These are phyloP conservation scores for Coelinius sp. DNA, from an alignment of 2,888 invertebrate genomes.

Conservation along the genomic window DNA sequence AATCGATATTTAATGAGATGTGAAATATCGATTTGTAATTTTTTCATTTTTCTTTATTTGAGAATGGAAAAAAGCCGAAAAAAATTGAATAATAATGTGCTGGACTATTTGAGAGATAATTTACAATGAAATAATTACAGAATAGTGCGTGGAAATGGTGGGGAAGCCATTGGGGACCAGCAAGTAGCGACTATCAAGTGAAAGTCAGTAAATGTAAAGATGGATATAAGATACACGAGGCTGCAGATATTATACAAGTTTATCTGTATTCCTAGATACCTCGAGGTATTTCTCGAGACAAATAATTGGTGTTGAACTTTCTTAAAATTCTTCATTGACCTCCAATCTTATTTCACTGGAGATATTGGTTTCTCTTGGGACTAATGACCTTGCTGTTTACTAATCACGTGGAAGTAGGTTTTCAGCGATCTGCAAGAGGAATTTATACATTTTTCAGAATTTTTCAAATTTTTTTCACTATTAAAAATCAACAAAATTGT, in stretches of 20 bases:
- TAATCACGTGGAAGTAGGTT: too few relatives aligned
- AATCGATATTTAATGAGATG: too few relatives aligned
- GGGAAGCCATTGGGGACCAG: not conserved
- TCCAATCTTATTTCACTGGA: not conserved
- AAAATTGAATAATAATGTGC: too few relatives aligned
- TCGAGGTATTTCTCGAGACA: not conserved
- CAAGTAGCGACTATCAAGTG: slow-evolving; percentile 22
- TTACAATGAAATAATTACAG: not conserved
- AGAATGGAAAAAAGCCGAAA: too few relatives aligned
- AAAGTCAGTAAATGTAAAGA: slow-evolving; percentile 7
- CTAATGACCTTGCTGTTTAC: not conserved
- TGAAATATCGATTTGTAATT: too few relatives aligned
- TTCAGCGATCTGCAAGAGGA: too few relatives aligned
- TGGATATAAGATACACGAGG: not conserved
- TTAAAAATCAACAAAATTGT: too few relatives aligned
- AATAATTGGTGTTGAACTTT: not conserved
- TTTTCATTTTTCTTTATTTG: too few relatives aligned
- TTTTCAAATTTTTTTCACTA: too few relatives aligned
- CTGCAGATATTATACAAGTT: not conserved
- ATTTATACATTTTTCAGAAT: too few relatives aligned
- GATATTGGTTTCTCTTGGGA: not conserved
- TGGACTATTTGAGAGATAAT: not conserved
- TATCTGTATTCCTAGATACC: not conserved
- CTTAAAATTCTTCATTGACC: not conserved
- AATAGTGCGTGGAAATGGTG: not conserved